Evolutionary conservation across 2,888 invertebrate species (phyloP).

Genomic region (Tolmerus cingulatus): DNA sequence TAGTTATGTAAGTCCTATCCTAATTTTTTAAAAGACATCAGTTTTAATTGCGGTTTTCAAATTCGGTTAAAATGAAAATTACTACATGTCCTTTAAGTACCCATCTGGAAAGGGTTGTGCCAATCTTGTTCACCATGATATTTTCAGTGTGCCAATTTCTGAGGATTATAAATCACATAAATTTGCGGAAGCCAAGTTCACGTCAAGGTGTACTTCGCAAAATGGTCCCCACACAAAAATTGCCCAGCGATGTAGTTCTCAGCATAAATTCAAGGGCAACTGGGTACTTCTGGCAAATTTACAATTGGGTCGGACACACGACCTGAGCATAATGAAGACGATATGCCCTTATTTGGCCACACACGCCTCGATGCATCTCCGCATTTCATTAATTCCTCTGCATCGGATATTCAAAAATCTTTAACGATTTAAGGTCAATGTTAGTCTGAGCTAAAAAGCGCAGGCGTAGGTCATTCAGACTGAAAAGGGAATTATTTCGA

Average conservation of each 20-base stretch:
- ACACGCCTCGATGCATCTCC: neutral
- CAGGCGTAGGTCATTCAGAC: neutral
- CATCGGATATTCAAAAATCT: neutral
- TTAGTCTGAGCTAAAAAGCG: neutral
- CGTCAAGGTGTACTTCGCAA: neutral
- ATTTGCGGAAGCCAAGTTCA: neutral
- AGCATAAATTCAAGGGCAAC: neutral
- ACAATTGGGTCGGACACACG: neutral
- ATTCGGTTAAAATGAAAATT: neutral
- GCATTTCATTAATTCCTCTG: neutral
- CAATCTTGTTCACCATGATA: neutral
- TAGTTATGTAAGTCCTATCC: too few species aligned
- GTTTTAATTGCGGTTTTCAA: too few species aligned
- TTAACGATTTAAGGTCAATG: neutral
- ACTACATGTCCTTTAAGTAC: neutral
- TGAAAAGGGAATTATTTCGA: neutral
- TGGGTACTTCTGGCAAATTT: neutral
- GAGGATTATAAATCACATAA: neutral
- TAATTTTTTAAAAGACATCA: too few species aligned
- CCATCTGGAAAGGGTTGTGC: neutral
- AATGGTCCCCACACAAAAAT: neutral
- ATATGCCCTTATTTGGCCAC: neutral
- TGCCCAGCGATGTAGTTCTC: neutral
- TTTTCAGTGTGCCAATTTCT: neutral
- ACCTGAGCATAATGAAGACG: neutral